A percentile compares a stretch with the other conserved stretches of the same genome.
Evolutionary conservation across 1,140 invertebrate species (phyloP).

Genomic region (Drosophila lowei): DNA sequence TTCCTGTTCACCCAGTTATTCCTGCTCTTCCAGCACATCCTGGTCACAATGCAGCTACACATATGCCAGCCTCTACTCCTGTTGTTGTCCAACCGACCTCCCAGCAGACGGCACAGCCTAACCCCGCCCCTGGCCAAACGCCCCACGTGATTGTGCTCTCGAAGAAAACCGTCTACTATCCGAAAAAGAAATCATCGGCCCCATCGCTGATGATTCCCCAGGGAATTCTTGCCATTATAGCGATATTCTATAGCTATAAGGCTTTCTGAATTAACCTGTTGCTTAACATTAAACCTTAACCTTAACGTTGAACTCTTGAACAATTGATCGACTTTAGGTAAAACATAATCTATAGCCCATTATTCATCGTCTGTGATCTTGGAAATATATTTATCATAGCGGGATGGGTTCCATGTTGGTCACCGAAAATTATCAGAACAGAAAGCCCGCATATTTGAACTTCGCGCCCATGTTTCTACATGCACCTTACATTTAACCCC

Average conservation of each 20-base stretch:
- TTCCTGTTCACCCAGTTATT: background rate
- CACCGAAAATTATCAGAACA: no score
- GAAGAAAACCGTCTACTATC: slow-evolving; percentile 32
- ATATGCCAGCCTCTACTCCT: background rate
- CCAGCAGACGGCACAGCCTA: background rate
- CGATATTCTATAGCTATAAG: slow-evolving; percentile 25
- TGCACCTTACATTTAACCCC: background rate
- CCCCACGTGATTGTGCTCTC: slow-evolving; percentile 43
- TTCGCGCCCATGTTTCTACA: background rate
- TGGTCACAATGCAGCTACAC: background rate
- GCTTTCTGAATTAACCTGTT: slow-evolving; percentile 6
- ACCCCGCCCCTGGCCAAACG: slow-evolving; percentile 2
- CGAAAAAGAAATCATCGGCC: slow-evolving; percentile 28
- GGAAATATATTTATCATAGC: no score
- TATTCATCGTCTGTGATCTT: no score
- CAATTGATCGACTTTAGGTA: no score
- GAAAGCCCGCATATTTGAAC: background rate
- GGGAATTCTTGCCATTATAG: slow-evolving; percentile 9
- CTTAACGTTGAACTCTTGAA: background rate
- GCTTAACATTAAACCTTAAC: background rate
- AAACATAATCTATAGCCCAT: no score
- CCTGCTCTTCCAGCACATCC: background rate
- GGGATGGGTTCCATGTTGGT: no score
- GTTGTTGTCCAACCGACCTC: background rate
- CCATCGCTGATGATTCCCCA: slow-evolving; percentile 22